A percentile compares a stretch with the other conserved stretches of the same genome.
These are phyloP conservation scores for Centropus unirufus DNA, from an alignment of 2,113 vertebrate species.

Conservation along the genomic window DNA sequence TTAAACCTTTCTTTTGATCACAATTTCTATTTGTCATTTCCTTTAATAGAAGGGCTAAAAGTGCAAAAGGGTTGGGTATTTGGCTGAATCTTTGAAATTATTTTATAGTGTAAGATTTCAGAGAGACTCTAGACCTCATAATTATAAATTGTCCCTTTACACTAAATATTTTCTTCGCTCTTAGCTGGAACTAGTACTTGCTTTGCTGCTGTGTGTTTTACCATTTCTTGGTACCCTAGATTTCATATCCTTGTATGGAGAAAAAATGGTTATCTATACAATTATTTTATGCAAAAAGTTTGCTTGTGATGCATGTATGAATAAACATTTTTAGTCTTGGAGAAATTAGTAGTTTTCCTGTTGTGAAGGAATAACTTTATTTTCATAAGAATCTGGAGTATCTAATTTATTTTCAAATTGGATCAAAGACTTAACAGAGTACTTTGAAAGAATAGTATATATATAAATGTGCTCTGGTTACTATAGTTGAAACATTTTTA, in stretches of 20 bases:
- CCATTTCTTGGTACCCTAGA: neutral
- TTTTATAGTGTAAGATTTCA: neutral
- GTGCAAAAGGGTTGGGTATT: neutral
- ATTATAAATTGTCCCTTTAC: neutral
- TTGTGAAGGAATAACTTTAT: neutral
- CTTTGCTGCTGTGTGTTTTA: neutral
- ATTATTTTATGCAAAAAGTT: neutral
- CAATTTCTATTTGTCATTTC: neutral
- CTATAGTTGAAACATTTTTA: neutral
- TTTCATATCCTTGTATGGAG: neutral
- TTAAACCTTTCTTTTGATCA: neutral
- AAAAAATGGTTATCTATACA: neutral
- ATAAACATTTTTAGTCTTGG: neutral
- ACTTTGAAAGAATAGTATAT: neutral
- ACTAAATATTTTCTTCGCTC: neutral
- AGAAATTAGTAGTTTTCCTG: neutral
- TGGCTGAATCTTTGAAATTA: neutral
- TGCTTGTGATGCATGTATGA: accelerated
- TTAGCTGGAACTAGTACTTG: neutral
- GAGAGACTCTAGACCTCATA: neutral
- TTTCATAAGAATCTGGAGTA: neutral
- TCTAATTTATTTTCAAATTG: neutral
- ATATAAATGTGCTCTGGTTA: neutral
- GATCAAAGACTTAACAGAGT: neutral
- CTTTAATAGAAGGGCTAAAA: neutral